Evolutionary conservation across 1,140 invertebrate species (phyloP).

Genomic region (Leptinotarsa lineolata): DNA sequence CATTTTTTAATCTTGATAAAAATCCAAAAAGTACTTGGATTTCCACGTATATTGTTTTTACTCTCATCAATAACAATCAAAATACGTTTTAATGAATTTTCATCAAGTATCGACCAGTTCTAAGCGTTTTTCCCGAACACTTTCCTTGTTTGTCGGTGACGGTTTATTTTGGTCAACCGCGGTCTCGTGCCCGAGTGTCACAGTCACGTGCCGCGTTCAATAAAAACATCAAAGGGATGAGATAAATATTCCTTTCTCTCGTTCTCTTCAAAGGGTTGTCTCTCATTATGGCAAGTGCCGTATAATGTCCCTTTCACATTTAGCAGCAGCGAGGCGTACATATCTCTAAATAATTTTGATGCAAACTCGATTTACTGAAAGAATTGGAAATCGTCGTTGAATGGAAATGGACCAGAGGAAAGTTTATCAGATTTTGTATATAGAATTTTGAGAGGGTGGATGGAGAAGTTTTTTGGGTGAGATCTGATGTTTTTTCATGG

Average conservation of each 20-base stretch:
- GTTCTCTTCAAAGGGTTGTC: not conserved
- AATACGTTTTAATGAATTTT: too few relatives aligned
- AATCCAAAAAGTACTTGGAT: too few relatives aligned
- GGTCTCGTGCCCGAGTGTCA: not conserved
- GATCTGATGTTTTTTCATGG: too few relatives aligned
- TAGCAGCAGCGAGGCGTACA: not conserved
- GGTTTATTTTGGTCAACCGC: not conserved
- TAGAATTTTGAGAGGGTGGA: too few relatives aligned
- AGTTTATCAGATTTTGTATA: too few relatives aligned
- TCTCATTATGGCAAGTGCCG: constrained; percentile 11
- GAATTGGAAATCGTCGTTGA: too few relatives aligned
- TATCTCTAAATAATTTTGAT: not conserved
- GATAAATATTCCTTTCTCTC: not conserved
- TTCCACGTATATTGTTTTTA: too few relatives aligned
- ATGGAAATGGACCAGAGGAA: too few relatives aligned
- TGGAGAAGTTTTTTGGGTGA: too few relatives aligned
- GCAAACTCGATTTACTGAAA: not conserved
- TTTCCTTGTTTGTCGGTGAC: not conserved
- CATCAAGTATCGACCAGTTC: too few relatives aligned
- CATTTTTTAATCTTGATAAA: too few relatives aligned
- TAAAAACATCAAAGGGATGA: constrained; percentile 1
- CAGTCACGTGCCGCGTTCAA: constrained; percentile 1
- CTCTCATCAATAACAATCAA: too few relatives aligned
- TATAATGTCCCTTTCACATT: constrained; percentile 8
- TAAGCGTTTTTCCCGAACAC: not conserved